These are phyloP conservation scores for Mongoloraphidia duomilia DNA, from an alignment of 2,888 invertebrate genomes.

Conservation along the genomic window DNA sequence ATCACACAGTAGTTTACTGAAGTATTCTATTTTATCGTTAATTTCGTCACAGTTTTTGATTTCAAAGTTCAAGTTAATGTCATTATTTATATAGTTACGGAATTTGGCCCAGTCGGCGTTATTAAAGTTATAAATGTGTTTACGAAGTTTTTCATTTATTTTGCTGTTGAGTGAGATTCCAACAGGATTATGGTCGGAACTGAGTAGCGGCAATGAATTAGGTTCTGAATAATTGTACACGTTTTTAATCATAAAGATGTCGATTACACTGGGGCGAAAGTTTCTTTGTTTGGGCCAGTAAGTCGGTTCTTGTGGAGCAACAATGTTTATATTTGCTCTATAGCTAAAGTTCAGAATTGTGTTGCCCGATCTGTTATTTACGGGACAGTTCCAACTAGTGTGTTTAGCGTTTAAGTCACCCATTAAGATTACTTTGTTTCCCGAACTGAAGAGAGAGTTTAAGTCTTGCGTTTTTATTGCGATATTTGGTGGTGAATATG, in stretches of 20 bases:
- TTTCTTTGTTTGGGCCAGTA: constrained; percentile 14
- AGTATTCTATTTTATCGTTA: not conserved
- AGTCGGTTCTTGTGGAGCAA: constrained; percentile 15
- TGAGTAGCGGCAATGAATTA: constrained; percentile 11
- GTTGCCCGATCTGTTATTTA: constrained; percentile 13
- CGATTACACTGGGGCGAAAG: constrained; percentile 16
- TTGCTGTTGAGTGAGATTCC: constrained; percentile 6
- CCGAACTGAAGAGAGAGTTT: constrained; percentile 7
- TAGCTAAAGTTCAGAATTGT: constrained; percentile 10
- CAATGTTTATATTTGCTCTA: constrained; percentile 11
- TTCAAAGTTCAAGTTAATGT: constrained; percentile 3
- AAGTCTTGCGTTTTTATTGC: constrained; percentile 10
- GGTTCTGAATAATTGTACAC: constrained; percentile 8
- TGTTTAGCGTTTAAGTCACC: constrained; percentile 13
- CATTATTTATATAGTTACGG: no score
- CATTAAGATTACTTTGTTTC: constrained; percentile 13
- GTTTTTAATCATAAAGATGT: constrained; percentile 17
- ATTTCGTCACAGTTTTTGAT: not conserved
- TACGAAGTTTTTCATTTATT: not conserved
- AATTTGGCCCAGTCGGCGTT: constrained; percentile 7
- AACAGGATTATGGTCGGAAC: constrained; percentile 17
- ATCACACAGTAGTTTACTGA: not conserved
- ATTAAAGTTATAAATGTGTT: constrained; percentile 1
- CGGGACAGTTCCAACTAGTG: constrained; percentile 15
- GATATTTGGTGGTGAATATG: constrained; percentile 13